Evolutionary conservation across 2,113 vertebrate genomes (phyloP), one percentile per base, ranked within the genome.

Genomic region (Apistogramma diplotaenia): DNA sequence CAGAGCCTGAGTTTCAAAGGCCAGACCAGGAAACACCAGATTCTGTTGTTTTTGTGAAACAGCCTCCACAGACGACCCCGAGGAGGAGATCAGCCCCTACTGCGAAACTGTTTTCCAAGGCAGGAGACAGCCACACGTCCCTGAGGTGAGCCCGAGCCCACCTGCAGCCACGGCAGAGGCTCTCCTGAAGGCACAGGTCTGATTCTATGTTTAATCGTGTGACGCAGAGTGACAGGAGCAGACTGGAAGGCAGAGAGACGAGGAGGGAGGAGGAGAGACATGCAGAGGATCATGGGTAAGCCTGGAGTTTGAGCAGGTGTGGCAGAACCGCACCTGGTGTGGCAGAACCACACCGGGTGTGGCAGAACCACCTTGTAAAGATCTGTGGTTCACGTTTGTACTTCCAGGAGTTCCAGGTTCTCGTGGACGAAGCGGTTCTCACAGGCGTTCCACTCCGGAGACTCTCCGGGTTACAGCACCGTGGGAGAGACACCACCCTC

Each of bases 391-490:
- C n/a, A n/a, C n/a, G n/a, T n/a, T n/a, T 76, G n/a, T 19, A 11
- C 23, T 49, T 61, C 5, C 82, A 95, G 95, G 81, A 18, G 18
- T 25, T 85, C 75, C 21, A 90, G 75, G 74, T 81, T 87, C 4
- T 88, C 79, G 1, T 93, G 94, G 62, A 78, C 91, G 6, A 91
- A 70, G 18, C 91, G 93, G 11, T 87, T 94, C 2, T 79, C 95
- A 19, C 93, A 86, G 59, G 91, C 91, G 1, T 15, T 87, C 31
- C 93, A 91, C 49, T 82, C 88, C 0, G 76, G 87, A 0, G 96
- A 97, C 59, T 81, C 87, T 0, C 95, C 95, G 71, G 96, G 96
- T 2, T 98, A 98, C 61, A 96, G 97, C 88, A 97, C 96, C 0
- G 96, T 98, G 8, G 97, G 97, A 12, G 94, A 95, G 37, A 74